phyloP scores from a whole-genome alignment of 2,113 vertebrate genomes.

The Atherinomorus stipes region DNA sequence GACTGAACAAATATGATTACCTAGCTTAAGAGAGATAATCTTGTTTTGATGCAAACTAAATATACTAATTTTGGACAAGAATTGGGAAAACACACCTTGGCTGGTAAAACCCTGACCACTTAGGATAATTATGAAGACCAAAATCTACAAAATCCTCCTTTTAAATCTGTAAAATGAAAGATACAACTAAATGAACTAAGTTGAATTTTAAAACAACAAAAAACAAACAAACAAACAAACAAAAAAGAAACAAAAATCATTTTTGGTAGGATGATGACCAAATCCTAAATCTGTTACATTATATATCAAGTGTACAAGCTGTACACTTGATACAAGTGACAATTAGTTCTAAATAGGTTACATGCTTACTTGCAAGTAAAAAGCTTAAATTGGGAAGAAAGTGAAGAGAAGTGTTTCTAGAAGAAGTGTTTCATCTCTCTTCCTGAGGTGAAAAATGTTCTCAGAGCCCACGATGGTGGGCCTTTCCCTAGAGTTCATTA shows the following conservation, averaged over 20 bases:
- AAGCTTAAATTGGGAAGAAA: slow-evolving; percentile 33
- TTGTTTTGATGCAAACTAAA: too few relatives aligned
- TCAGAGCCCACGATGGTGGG: slow-evolving; percentile 63
- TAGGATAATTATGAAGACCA: too few relatives aligned
- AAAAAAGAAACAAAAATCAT: background rate
- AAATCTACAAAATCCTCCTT: too few relatives aligned
- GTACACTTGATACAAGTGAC: slow-evolving; percentile 7
- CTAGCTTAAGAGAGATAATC: too few relatives aligned
- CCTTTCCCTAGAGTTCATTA: slow-evolving; percentile 83
- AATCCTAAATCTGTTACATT: background rate
- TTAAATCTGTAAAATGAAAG: too few relatives aligned
- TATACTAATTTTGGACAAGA: too few relatives aligned
- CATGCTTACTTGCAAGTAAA: slow-evolving; percentile 38
- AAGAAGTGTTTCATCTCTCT: slow-evolving; percentile 72
- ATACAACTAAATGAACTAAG: too few relatives aligned
- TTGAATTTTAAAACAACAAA: too few relatives aligned
- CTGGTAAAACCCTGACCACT: too few relatives aligned
- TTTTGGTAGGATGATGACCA: background rate
- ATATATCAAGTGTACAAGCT: slow-evolving; percentile 2
- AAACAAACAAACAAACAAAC: background rate
- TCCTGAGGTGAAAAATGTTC: slow-evolving; percentile 78
- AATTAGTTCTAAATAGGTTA: slow-evolving; percentile 31
- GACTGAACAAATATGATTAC: too few relatives aligned
- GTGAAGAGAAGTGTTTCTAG: slow-evolving; percentile 53
- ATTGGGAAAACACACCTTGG: too few relatives aligned